Evolutionary conservation across 2,888 invertebrate species (phyloP), one percentile per base, ranked within the genome.

Genomic region (Nymphalis polychloros): DNA sequence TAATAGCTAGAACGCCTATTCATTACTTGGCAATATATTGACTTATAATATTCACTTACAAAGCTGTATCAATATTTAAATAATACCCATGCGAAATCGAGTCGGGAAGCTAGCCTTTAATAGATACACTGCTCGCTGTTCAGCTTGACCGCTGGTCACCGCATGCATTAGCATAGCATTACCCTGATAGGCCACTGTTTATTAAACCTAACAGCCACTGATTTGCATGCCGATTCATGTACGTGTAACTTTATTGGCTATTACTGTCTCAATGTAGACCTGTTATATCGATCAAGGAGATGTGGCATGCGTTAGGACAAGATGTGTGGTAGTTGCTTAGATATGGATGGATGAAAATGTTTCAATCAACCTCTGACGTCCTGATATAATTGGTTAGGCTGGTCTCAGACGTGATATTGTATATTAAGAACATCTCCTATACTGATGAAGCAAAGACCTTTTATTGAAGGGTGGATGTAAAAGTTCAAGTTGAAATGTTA

Each of bases 91-190:
- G 13, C 41, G 41, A 41, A 13, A 41, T 13, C 13, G 41, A 41
- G 13, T 13, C 41, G 1, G 52, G 23, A 23, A 52, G n/a, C 6
- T 55, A 55, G 27, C 63, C 7, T 27, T 46, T 63, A 59, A 63
- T 19, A 59, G 41, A 53, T 46, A 47, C 52, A 41, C 27, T 59
- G 27, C 46, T 57, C 59, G 48, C 31, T 6, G 31, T 57, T 8
- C 53, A 41, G 52, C 13, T 50, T 35, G 52, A 50, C n/a, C 62
- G 61, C 57, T 41, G 69, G 53, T 41, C 59, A 63, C 48, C 63
- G 69, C 60, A 67, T 63, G 60, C 59, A 69, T 69, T 69, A 69
- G 50, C 69, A 69, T 69, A 63, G 48, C 63, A 69, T 69, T 69
- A 60, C 63, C 48, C 50, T 63, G 48, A 62, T 59, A 69, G 19